These are phyloP conservation scores for Candidula unifasciata DNA, from an alignment of 2,888 invertebrate species.

Conservation along the genomic window DNA sequence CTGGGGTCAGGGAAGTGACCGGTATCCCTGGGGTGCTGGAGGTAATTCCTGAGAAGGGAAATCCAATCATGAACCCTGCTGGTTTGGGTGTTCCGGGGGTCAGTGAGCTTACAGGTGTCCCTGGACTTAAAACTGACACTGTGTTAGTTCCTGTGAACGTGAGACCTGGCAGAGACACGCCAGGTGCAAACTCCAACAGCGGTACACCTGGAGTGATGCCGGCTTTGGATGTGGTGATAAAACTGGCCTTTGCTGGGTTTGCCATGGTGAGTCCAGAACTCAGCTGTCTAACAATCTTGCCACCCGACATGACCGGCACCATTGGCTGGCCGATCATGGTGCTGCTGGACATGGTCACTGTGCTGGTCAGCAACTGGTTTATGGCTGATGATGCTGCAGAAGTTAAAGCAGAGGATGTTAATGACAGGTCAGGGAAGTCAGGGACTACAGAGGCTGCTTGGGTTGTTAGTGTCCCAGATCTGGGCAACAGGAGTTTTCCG, in stretches of 20 bases:
- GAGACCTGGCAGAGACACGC: conserved; percentile 22
- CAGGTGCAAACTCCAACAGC: conserved; percentile 14
- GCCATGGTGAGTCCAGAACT: conserved; percentile 22
- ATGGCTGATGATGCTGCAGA: conserved; percentile 31
- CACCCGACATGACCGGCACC: conserved; percentile 52
- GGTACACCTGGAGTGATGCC: background rate
- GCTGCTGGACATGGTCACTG: conserved; percentile 29
- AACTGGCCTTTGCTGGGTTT: conserved; percentile 24
- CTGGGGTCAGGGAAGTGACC: conserved; percentile 40
- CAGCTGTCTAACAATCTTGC: conserved; percentile 26
- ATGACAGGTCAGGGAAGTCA: conserved; percentile 5
- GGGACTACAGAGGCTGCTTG: conserved; percentile 16
- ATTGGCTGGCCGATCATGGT: conserved; percentile 59
- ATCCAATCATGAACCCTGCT: conserved; percentile 39
- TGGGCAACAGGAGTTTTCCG: conserved; percentile 41
- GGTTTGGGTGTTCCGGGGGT: conserved; percentile 34
- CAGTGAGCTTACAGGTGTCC: conserved; percentile 33
- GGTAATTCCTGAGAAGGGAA: conserved; percentile 31
- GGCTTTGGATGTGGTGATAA: conserved; percentile 35
- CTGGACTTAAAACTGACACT: conserved; percentile 31
- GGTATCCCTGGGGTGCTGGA: conserved; percentile 39
- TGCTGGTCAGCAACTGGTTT: conserved; percentile 42
- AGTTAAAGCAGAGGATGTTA: conserved; percentile 9
- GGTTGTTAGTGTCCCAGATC: conserved; percentile 4
- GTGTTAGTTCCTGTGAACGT: conserved; percentile 19